A percentile compares a stretch with the other conserved stretches of the same genome.
Evolutionary conservation across 2,113 vertebrate species (phyloP).

Genomic region (Felis chaus): DNA sequence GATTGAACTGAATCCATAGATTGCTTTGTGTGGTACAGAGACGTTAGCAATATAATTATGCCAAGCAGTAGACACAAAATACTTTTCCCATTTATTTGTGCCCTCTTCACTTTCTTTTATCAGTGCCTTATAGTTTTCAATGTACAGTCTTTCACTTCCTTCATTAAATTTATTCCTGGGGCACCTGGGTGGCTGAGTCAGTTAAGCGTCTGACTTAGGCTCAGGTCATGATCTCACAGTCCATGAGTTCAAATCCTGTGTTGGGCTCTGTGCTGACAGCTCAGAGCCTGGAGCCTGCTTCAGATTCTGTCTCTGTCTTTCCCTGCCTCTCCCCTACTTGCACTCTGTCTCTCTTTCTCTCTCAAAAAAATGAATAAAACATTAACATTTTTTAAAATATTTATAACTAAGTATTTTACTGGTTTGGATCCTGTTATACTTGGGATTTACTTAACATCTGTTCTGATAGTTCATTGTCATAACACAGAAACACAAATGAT

Average conservation of each 20-base stretch:
- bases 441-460: not conserved
- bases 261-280: no score
- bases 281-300: no score
- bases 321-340: no score
- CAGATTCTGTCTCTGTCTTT: no score
- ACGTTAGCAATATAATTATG: not conserved
- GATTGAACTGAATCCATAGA: not conserved
- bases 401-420: not conserved
- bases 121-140: not conserved
- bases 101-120: not conserved
- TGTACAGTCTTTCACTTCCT: not conserved
- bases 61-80: not conserved
- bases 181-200: no score
- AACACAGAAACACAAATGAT: not conserved
- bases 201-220: no score
- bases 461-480: not conserved
- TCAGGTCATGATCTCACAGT: no score
- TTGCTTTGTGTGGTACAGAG: not conserved
- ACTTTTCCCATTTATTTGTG: not conserved
- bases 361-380: no score
- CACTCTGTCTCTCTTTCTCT: no score
- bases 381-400: no score
- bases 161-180: not conserved
- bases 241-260: no score
- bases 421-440: not conserved